Percentiles rank a stretch among this genome's conserved stretches.
Conservation (phyloP, 2,113 vertebrate genomes). For the Crotalus viridis region DNA sequence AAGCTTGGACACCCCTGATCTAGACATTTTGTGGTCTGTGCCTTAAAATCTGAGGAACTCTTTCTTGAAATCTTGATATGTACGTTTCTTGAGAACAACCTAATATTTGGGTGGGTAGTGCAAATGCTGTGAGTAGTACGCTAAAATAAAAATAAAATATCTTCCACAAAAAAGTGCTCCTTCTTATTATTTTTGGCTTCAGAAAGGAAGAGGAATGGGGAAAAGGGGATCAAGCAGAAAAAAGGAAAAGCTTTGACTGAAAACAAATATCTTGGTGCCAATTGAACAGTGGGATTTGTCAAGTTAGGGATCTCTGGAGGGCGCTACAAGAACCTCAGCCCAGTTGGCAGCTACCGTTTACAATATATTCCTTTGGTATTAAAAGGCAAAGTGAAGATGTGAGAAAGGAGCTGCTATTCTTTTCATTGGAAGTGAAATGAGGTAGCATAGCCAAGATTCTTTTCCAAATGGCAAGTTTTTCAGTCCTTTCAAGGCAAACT, state of each 20-base stretch:
- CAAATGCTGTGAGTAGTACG: constrained; percentile 58
- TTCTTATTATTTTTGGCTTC: constrained; percentile 67
- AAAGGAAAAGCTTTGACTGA: constrained; percentile 59
- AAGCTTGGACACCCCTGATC: not conserved
- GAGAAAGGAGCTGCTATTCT: constrained; percentile 42
- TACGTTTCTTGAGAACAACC: constrained; percentile 52
- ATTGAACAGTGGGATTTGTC: constrained; percentile 64
- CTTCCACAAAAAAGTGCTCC: constrained; percentile 36
- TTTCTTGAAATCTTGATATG: constrained; percentile 53
- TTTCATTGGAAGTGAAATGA: constrained; percentile 45
- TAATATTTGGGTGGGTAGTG: constrained; percentile 62
- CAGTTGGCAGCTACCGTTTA: constrained; percentile 68
- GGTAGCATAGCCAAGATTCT: constrained; percentile 12
- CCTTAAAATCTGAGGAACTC: constrained; percentile 51
- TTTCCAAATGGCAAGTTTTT: constrained; percentile 40
- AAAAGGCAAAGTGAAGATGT: constrained; percentile 45
- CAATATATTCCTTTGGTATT: constrained; percentile 53
- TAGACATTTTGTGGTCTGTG: constrained; percentile 50
- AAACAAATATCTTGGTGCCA: constrained; percentile 61
- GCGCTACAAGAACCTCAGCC: constrained; percentile 54
- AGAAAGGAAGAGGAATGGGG: constrained; percentile 47
- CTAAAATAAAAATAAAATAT: constrained; percentile 15
- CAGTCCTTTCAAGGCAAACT: constrained; percentile 34
- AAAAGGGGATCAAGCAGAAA: constrained; percentile 28
- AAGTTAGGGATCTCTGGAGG: constrained; percentile 64